These are phyloP conservation scores for Coranthus polyacanthus DNA, from an alignment of 2,797 vertebrate genomes.

Conservation along the genomic window DNA sequence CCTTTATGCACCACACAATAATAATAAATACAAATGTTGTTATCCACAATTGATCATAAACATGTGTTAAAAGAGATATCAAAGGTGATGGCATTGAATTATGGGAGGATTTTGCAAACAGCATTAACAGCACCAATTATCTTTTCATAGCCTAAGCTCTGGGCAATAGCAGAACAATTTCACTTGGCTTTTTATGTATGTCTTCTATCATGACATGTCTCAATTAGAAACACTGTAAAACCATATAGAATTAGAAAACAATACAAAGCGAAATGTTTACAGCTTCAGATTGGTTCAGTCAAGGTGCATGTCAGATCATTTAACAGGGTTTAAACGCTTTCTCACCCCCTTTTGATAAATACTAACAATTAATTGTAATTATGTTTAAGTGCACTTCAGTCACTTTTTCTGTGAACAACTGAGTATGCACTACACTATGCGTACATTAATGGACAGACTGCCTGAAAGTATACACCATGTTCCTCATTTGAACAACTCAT, in stretches of 20 bases:
- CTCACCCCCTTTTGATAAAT: neutral
- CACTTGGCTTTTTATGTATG: conserved; percentile 34
- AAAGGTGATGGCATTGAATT: conserved; percentile 73
- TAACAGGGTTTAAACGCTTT: neutral
- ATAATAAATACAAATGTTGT: conserved; percentile 79
- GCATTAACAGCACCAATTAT: conserved; percentile 70
- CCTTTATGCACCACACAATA: conserved; percentile 68
- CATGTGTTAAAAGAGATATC: conserved; percentile 74
- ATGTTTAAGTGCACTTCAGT: neutral
- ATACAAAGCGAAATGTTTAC: conserved; percentile 15
- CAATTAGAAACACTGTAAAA: conserved; percentile 18
- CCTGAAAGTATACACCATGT: neutral
- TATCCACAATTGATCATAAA: conserved; percentile 78
- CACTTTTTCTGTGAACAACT: neutral
- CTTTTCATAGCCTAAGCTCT: conserved; percentile 57
- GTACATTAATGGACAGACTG: neutral
- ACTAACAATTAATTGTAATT: neutral
- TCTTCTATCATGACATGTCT: conserved; percentile 39
- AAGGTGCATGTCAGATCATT: conserved; percentile 4
- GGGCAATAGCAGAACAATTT: conserved; percentile 44
- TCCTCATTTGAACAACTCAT: too few species aligned
- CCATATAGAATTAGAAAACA: neutral
- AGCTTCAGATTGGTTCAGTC: neutral
- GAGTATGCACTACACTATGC: too few species aligned
- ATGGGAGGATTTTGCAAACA: conserved; percentile 67